Percentiles rank a stretch among this genome's conserved stretches.
Evolutionary conservation across 2,888 invertebrate genomes (phyloP).

Genomic region (Meiosimyza decipiens): DNA sequence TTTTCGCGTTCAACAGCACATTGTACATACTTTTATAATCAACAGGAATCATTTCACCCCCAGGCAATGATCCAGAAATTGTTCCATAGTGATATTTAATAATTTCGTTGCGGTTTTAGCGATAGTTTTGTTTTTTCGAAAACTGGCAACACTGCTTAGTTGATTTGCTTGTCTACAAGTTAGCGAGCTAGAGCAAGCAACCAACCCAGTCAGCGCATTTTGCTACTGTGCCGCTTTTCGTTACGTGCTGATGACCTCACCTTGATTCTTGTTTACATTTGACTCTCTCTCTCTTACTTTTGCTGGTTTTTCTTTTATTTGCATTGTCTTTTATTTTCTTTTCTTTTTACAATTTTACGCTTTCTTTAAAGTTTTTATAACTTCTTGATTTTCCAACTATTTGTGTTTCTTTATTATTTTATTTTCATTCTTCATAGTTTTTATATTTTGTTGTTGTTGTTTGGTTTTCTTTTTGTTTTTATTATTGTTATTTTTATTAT

Average conservation of each 20-base stretch:
- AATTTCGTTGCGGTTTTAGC: too few species aligned
- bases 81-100: too few species aligned
- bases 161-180: not conserved
- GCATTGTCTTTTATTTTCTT: not conserved
- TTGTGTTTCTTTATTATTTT: slow-evolving; percentile 1
- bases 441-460: not conserved
- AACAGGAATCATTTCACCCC: too few species aligned
- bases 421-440: not conserved
- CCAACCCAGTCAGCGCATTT: not conserved
- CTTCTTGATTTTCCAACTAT: not conserved
- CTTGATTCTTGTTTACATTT: slow-evolving; percentile 40
- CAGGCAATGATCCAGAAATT: too few species aligned
- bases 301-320: not conserved
- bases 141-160: not conserved
- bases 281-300: slow-evolving; percentile 1
- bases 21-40: too few species aligned
- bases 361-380: not conserved
- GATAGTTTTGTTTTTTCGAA: not conserved
- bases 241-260: slow-evolving; percentile 45
- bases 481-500: not conserved
- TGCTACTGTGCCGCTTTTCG: slow-evolving; percentile 32
- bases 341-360: slow-evolving; percentile 1
- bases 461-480: slow-evolving; percentile 1
- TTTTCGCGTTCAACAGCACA: too few species aligned
- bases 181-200: not conserved